Conservation (phyloP, 2,888 invertebrate species). For the Troglohyphantes excavatus region DNA sequence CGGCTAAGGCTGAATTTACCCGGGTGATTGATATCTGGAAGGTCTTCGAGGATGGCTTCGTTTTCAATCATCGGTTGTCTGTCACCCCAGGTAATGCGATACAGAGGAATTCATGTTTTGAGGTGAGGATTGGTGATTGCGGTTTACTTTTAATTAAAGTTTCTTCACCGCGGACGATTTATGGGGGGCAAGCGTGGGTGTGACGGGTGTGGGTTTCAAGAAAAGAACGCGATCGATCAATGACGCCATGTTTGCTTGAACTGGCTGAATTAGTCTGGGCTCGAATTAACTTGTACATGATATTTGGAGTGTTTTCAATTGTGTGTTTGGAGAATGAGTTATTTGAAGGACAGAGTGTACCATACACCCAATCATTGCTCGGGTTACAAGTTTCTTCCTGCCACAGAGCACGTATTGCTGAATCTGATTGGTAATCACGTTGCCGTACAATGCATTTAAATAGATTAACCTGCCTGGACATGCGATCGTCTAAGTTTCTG, state of each 20-base stretch:
- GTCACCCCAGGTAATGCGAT: constrained; percentile 33
- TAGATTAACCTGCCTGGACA: no score
- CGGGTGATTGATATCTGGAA: constrained; percentile 37
- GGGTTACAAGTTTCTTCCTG: no score
- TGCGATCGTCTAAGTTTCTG: no score
- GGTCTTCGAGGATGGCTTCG: constrained; percentile 7
- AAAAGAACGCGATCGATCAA: constrained; percentile 3
- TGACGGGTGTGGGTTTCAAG: constrained; percentile 5
- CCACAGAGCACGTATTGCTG: no score
- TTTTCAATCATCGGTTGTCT: constrained; percentile 29
- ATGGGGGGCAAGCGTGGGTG: neutral
- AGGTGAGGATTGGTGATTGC: neutral
- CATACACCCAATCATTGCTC: no score
- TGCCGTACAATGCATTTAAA: no score
- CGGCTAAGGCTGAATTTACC: neutral
- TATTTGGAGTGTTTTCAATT: no score
- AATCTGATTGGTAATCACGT: no score
- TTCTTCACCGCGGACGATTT: constrained; percentile 10
- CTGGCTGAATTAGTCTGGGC: neutral
- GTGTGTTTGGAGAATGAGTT: no score
- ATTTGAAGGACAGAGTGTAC: no score
- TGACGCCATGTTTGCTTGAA: neutral
- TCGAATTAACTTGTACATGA: neutral
- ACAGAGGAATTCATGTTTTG: neutral
- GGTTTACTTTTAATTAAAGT: constrained; percentile 38